These are phyloP conservation scores for Calliphora vomitoria DNA, from an alignment of 2,888 invertebrate genomes.

Conservation along the genomic window DNA sequence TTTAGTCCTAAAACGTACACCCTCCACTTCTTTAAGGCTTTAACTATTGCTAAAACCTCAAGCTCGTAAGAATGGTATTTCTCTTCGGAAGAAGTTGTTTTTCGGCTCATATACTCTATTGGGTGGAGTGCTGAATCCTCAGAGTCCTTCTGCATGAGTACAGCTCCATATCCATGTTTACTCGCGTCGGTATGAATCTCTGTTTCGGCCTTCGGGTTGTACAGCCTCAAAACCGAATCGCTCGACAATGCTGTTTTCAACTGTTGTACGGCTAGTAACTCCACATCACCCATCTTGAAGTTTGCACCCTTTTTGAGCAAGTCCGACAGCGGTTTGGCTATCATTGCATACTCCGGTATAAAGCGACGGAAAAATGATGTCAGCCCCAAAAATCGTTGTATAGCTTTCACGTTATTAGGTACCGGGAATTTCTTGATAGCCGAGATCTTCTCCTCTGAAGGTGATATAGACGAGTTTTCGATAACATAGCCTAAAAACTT, in stretches of 20 bases:
- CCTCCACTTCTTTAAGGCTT: slow-evolving; percentile 76
- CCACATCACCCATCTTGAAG: slow-evolving; percentile 67
- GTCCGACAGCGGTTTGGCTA: slow-evolving; percentile 65
- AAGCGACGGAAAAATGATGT: slow-evolving; percentile 72
- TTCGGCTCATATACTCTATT: slow-evolving; percentile 60
- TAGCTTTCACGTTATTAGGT: slow-evolving; percentile 47
- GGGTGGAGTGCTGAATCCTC: slow-evolving; percentile 27
- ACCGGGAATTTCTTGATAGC: slow-evolving; percentile 64
- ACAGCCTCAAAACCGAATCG: slow-evolving; percentile 70
- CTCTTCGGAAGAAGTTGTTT: slow-evolving; percentile 24
- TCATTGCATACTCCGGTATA: slow-evolving; percentile 49
- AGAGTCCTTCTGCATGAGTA: slow-evolving; percentile 69
- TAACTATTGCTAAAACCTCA: slow-evolving; percentile 76
- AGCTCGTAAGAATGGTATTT: slow-evolving; percentile 76
- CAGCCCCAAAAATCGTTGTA: slow-evolving; percentile 68
- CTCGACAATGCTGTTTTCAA: slow-evolving; percentile 62
- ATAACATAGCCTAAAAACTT: slow-evolving; percentile 48
- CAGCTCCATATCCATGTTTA: slow-evolving; percentile 73
- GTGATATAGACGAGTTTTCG: slow-evolving; percentile 30
- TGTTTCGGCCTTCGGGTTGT: slow-evolving; percentile 64
- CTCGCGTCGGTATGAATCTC: slow-evolving; percentile 75
- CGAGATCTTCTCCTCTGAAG: slow-evolving; percentile 60
- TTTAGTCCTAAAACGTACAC: slow-evolving; percentile 56
- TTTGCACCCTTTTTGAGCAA: slow-evolving; percentile 70
- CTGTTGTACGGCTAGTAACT: slow-evolving; percentile 64